Conservation (phyloP, 2,113 vertebrate genomes). For the Eira barbara region DNA sequence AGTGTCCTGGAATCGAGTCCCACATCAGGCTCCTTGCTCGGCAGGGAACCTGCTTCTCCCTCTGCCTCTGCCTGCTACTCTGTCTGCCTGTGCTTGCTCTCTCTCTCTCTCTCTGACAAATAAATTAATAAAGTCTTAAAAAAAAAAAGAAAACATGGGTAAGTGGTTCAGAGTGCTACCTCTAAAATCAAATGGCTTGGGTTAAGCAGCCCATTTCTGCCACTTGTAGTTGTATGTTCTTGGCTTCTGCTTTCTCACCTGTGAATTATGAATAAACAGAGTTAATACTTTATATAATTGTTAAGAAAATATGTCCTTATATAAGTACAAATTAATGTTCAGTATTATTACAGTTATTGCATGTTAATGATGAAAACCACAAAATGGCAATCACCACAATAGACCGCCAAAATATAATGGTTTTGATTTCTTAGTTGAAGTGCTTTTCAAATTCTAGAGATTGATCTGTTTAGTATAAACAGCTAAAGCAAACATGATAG, state of each 20-base stretch:
- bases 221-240: not conserved
- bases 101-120: too few relatives aligned
- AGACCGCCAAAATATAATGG: not conserved
- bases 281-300: not conserved
- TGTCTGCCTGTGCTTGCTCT: too few relatives aligned
- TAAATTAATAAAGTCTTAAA: too few relatives aligned
- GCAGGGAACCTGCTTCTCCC: too few relatives aligned
- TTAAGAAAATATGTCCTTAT: not conserved
- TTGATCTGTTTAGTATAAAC: not conserved
- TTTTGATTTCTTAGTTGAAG: not conserved
- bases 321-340: not conserved
- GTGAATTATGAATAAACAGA: not conserved
- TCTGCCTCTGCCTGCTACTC: too few relatives aligned
- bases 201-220: not conserved
- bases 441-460: not conserved
- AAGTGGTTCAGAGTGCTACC: not conserved
- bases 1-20: too few relatives aligned
- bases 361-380: not conserved
- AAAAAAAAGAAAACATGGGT: not conserved
- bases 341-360: not conserved
- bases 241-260: not conserved
- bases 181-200: not conserved
- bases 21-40: too few relatives aligned
- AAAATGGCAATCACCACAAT: not conserved
- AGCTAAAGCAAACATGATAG: not conserved